Evolutionary conservation across 2,113 vertebrate species (phyloP).

Genomic region (Craseonycteris thonglongyai): DNA sequence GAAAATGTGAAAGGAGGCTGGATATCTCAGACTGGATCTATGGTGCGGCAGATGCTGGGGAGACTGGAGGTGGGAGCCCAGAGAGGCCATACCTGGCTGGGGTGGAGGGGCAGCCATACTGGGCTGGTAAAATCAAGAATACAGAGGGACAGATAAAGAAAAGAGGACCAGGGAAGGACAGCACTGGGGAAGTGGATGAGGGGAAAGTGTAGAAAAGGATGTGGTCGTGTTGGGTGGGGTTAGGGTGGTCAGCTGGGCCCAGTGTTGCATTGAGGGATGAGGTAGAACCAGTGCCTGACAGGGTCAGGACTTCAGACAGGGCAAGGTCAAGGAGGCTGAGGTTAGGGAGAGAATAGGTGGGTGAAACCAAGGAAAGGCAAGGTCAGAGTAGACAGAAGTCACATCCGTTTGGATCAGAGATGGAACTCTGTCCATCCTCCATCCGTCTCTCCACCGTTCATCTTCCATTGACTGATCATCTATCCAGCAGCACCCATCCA

Average conservation of each 20-base stretch:
- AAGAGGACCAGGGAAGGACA: background rate
- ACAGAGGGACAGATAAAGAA: background rate
- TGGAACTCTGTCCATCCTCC: background rate
- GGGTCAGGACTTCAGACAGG: background rate
- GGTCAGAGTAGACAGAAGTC: background rate
- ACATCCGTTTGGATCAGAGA: background rate
- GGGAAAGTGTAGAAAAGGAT: no score
- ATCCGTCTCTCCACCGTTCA: background rate
- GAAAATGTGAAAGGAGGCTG: background rate
- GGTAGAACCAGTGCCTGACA: background rate
- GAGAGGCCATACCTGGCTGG: background rate
- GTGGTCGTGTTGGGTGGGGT: no score
- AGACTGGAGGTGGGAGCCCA: background rate
- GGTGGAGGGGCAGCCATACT: background rate
- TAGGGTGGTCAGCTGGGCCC: background rate
- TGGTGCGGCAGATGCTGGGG: background rate
- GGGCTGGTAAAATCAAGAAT: background rate
- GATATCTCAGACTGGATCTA: background rate
- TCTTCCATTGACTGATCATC: background rate
- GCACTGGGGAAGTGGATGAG: background rate
- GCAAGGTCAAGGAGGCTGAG: background rate
- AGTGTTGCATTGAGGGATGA: background rate
- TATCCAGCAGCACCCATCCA: background rate
- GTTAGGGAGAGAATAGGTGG: background rate
- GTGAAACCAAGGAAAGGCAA: background rate